These are phyloP conservation scores for Dolichoris vasculosae DNA, from an alignment of 1,140 invertebrate genomes.

Conservation along the genomic window DNA sequence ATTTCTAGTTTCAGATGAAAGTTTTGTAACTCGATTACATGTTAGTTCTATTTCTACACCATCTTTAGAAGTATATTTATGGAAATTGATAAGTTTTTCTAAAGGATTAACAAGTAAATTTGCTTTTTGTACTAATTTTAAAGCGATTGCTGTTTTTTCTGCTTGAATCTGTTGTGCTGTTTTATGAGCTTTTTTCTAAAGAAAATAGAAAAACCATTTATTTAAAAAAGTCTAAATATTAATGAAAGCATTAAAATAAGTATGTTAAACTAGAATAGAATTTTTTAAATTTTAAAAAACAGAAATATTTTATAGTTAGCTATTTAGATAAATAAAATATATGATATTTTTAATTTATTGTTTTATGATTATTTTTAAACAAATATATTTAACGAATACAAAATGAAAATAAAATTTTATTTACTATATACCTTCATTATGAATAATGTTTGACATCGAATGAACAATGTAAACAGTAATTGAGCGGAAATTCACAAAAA, in stretches of 20 bases:
- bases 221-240: not conserved
- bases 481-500: not conserved
- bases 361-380: not conserved
- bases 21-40: conserved; percentile 69
- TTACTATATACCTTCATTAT: not conserved
- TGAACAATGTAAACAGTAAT: not conserved
- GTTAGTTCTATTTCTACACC: conserved; percentile 66
- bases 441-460: not conserved
- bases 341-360: not conserved
- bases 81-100: conserved; percentile 57
- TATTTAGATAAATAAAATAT: no score
- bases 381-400: not conserved
- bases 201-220: not conserved
- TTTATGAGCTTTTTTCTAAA: conserved; percentile 62
- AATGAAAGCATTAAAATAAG: no score
- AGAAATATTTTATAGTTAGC: no score
- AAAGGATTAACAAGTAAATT: conserved; percentile 64
- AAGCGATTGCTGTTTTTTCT: conserved; percentile 60
- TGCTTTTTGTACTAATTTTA: conserved; percentile 63
- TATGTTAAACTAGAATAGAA: not conserved
- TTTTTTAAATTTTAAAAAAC: not conserved
- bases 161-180: conserved; percentile 63
- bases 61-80: conserved; percentile 64
- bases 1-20: conserved; percentile 70
- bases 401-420: not conserved